Evolutionary conservation across 2,113 vertebrate species (phyloP).

Genomic region (Enhydra lutris): DNA sequence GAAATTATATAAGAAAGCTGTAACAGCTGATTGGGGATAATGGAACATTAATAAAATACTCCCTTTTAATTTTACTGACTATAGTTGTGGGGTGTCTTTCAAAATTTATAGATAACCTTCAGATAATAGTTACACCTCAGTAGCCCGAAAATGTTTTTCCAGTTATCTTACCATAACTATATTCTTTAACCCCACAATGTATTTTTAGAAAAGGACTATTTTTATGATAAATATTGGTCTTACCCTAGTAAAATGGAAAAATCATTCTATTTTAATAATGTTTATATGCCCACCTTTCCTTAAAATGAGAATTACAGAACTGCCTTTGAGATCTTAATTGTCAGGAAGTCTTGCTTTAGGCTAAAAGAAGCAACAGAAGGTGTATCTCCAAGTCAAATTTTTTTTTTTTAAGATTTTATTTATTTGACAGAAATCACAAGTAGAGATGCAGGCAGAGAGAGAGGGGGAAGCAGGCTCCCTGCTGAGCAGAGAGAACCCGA

Average conservation of each 20-base stretch:
- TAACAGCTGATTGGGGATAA: neutral
- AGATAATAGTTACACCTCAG: neutral
- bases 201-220: neutral
- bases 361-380: neutral
- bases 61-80: neutral
- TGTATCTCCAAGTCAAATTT: neutral
- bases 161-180: neutral
- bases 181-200: neutral
- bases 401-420: no score
- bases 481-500: no score
- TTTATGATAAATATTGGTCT: neutral
- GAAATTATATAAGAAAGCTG: neutral
- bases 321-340: neutral
- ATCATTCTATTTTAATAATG: neutral
- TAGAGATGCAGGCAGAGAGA: no score
- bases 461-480: no score
- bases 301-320: neutral
- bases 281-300: neutral
- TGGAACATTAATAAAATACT: neutral
- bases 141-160: neutral
- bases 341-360: neutral
- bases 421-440: no score
- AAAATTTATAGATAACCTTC: neutral
- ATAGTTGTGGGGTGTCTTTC: neutral
- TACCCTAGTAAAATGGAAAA: slow-evolving; percentile 17